Evolutionary conservation across 2,113 vertebrate species (phyloP).

Genomic region (Gorilla gorilla): DNA sequence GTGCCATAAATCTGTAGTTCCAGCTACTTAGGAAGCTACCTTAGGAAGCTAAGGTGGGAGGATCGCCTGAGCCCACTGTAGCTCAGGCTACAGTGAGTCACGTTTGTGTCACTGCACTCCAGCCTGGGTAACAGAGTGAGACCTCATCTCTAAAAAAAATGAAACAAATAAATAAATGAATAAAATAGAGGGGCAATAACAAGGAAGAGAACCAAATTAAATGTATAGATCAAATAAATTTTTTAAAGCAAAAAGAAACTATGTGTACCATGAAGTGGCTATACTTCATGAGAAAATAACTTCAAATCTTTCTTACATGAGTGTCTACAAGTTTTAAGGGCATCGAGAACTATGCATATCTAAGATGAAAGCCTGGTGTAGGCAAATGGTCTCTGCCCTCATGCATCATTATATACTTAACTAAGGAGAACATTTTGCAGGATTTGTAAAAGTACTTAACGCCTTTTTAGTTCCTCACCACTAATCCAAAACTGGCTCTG

Average conservation of each 20-base stretch:
- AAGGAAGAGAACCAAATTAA: not conserved
- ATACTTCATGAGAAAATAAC: not conserved
- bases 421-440: slow-evolving; percentile 28
- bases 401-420: slow-evolving; percentile 22
- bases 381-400: not conserved
- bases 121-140: not conserved
- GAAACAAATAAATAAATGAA: too few species aligned
- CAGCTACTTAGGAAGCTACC: not conserved
- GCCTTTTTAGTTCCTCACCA: slow-evolving; percentile 45
- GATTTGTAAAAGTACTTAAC: slow-evolving; percentile 14
- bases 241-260: not conserved
- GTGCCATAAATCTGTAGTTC: not conserved
- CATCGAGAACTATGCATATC: not conserved
- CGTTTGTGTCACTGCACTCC: not conserved
- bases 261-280: not conserved
- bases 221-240: not conserved
- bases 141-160: not conserved
- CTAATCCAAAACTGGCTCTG: slow-evolving; percentile 49
- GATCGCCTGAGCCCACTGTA: not conserved
- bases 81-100: not conserved
- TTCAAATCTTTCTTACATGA: not conserved
- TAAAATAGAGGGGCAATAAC: not conserved
- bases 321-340: not conserved
- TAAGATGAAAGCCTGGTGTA: not conserved
- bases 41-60: not conserved